Evolutionary conservation across 2,888 invertebrate species (phyloP), one percentile per base, ranked within the genome.

Genomic region (Andrena dorsata): DNA sequence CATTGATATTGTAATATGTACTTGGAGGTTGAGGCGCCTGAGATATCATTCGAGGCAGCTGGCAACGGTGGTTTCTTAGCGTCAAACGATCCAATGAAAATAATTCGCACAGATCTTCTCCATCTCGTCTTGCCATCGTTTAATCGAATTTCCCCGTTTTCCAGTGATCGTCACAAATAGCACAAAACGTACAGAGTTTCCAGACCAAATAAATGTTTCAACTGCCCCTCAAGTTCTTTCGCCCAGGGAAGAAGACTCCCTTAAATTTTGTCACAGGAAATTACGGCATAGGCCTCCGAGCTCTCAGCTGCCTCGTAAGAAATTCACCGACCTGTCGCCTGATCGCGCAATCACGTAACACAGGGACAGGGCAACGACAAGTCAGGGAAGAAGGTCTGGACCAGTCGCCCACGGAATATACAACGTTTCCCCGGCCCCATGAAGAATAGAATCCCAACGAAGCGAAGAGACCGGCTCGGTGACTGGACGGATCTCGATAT

Each of bases 291-390:
- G 0, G 28, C n/a, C 2, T 47, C 7, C 51, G 49, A 51, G 41
- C 32, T 47, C n/a, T 63, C 63, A 23, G 47, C 6, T 60, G 56
- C 13, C 53, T 80, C 76, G 72, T 86, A 80, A 80, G 72, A 78
- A 58, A 84, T 84, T 84, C 84, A 86, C 75, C 51, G 63, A 32
- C 47, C 47, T 23, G 26, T 26, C 49, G 72, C 35, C 56, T 41
- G 66, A 65, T 56, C 47, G 76, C 63, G 72, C 72, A 75, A 82
- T 84, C 86, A 80, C 75, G 49, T 56, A 47, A 41, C 71, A 56
- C 23, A 23, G 26, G 61, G 66, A 63, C 60, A 41, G 53, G 73
- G 51, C 64, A 47, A 58, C 49, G 71, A 20, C 28, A 16, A 32
- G 1, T 16, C 10, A 28, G 30, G n/a, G 30, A 35, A 41, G 61